A percentile compares a stretch with the other conserved stretches of the same genome.
Conservation (phyloP, 1,140 invertebrate species). For the Sarcophaga peregrina region DNA sequence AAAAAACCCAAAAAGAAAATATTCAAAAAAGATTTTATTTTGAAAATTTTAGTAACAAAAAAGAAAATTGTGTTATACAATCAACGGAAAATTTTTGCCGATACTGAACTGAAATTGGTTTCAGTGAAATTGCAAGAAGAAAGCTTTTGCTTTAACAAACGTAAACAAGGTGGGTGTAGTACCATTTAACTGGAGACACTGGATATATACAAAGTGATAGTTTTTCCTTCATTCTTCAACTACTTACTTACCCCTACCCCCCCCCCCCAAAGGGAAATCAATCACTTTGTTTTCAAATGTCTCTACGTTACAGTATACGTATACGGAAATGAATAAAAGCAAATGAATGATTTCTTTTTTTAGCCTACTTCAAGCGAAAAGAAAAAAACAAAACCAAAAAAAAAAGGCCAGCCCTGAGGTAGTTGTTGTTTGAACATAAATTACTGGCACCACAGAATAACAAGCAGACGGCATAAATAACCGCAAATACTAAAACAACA, state of each 20-base stretch:
- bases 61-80: conserved; percentile 38
- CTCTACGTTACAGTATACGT: not conserved
- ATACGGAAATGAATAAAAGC: no score
- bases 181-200: not conserved
- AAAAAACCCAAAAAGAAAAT: not conserved
- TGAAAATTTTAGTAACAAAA: conserved; percentile 18
- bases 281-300: not conserved
- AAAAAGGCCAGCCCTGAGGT: not conserved
- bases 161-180: not conserved
- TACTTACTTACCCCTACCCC: no score
- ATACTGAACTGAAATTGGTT: not conserved
- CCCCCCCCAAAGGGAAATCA: no score
- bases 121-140: not conserved
- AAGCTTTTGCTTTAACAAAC: not conserved
- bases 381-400: no score
- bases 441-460: not conserved
- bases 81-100: not conserved
- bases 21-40: not conserved
- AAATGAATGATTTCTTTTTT: not conserved
- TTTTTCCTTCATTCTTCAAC: not conserved
- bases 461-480: not conserved
- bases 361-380: not conserved
- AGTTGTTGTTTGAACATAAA: not conserved
- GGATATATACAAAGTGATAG: not conserved
- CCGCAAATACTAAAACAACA: not conserved